These are phyloP conservation scores for Eudyptes chrysolophus DNA, from an alignment of 2,113 vertebrate genomes.

Conservation along the genomic window DNA sequence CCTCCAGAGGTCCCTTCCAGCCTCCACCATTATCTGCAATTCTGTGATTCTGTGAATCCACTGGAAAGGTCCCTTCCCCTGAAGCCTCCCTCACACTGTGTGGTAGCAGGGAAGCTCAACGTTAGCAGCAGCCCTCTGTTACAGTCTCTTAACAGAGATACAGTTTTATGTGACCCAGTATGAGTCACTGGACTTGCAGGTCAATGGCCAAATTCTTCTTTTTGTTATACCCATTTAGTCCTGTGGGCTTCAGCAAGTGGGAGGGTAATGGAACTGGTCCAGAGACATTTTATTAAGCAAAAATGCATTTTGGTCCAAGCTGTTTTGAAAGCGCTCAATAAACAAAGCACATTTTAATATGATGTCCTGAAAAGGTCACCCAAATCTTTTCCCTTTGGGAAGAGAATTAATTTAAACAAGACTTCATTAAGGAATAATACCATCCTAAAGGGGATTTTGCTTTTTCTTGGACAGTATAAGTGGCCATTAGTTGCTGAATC, in stretches of 20 bases:
- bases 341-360: conserved; percentile 13
- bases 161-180: not conserved
- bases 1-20: not conserved
- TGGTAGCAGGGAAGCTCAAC: not conserved
- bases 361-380: not conserved
- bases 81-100: not conserved
- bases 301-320: conserved; percentile 12
- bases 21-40: not conserved
- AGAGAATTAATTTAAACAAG: not conserved
- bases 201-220: conserved; percentile 36
- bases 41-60: not conserved
- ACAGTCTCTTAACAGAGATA: not conserved
- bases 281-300: conserved; percentile 16
- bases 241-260: not conserved
- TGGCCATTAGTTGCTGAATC: not conserved
- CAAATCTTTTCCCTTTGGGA: not conserved
- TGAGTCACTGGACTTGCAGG: not conserved
- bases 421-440: not conserved
- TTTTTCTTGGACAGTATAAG: not conserved
- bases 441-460: not conserved
- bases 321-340: not conserved
- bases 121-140: not conserved
- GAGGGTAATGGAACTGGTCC: not conserved
- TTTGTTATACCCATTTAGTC: conserved; percentile 35
- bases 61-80: not conserved